Evolutionary conservation across 2,888 invertebrate species (phyloP).

Genomic region (Hyalella azteca): DNA sequence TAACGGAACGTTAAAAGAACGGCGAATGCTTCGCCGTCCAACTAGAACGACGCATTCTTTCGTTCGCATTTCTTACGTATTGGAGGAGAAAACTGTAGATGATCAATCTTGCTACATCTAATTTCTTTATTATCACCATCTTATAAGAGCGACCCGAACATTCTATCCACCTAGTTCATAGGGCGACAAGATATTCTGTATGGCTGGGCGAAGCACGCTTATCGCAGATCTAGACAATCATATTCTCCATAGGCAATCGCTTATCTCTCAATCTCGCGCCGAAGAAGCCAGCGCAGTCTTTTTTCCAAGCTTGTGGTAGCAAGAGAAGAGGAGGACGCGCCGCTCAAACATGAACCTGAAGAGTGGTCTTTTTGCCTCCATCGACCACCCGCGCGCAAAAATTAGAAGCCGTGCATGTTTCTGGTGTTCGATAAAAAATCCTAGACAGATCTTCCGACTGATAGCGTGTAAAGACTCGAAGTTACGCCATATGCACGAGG

Average conservation of each 20-base stretch:
- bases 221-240: slow-evolving; percentile 28
- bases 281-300: slow-evolving; percentile 21
- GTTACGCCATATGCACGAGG: slow-evolving; percentile 16
- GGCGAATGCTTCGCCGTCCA: too few species aligned
- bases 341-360: not conserved
- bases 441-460: slow-evolving; percentile 32
- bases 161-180: not conserved
- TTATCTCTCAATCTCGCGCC: slow-evolving; percentile 28
- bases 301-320: not conserved
- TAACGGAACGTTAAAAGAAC: too few species aligned
- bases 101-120: not conserved
- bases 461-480: slow-evolving; percentile 32
- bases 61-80: too few species aligned
- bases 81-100: too few species aligned
- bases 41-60: too few species aligned
- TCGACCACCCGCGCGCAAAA: slow-evolving; percentile 36
- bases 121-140: slow-evolving; percentile 21
- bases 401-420: slow-evolving; percentile 35
- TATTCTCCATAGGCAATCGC: slow-evolving; percentile 36
- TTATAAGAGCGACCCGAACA: not conserved
- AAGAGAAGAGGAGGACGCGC: slow-evolving; percentile 19
- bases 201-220: not conserved
- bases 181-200: slow-evolving; percentile 9
- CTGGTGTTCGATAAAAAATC: slow-evolving; percentile 35
- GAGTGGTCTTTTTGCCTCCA: slow-evolving; percentile 12